A percentile compares a stretch with the other conserved stretches of the same genome.
These are phyloP conservation scores for Laterallus jamaicensis DNA, from an alignment of 2,113 vertebrate species.

Conservation along the genomic window DNA sequence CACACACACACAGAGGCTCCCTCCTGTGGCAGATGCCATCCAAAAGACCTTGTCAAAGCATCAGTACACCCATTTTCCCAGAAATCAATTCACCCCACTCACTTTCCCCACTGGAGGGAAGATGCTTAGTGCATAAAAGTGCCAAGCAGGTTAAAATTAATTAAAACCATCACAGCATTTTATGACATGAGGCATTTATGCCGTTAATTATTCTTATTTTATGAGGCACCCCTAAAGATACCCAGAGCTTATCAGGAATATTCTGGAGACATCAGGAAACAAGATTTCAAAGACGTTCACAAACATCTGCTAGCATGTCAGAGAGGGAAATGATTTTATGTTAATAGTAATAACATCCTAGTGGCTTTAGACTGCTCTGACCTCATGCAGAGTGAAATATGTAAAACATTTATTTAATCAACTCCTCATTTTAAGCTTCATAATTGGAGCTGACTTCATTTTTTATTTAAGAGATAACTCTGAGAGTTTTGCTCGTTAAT, in stretches of 20 bases:
- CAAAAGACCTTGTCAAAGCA: neutral
- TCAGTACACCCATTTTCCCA: neutral
- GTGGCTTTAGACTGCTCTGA: neutral
- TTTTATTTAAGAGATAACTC: neutral
- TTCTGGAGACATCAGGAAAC: neutral
- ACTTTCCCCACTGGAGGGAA: neutral
- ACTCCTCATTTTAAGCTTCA: neutral
- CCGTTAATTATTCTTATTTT: neutral
- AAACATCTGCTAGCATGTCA: neutral
- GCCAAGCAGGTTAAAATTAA: neutral
- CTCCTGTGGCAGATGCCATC: neutral
- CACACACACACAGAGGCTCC: neutral
- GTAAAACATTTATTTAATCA: neutral
- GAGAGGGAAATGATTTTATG: neutral
- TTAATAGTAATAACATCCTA: neutral
- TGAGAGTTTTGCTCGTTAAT: neutral
- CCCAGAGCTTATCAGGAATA: conserved; percentile 1
- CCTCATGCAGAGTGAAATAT: neutral
- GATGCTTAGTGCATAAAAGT: neutral
- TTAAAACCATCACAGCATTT: neutral
- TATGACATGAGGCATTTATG: neutral
- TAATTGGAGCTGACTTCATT: neutral
- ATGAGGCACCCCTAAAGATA: neutral
- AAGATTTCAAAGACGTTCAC: conserved; percentile 7
- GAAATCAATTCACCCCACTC: neutral